These are phyloP conservation scores for Temnothorax longispinosus DNA, from an alignment of 1,140 invertebrate species.

Conservation along the genomic window DNA sequence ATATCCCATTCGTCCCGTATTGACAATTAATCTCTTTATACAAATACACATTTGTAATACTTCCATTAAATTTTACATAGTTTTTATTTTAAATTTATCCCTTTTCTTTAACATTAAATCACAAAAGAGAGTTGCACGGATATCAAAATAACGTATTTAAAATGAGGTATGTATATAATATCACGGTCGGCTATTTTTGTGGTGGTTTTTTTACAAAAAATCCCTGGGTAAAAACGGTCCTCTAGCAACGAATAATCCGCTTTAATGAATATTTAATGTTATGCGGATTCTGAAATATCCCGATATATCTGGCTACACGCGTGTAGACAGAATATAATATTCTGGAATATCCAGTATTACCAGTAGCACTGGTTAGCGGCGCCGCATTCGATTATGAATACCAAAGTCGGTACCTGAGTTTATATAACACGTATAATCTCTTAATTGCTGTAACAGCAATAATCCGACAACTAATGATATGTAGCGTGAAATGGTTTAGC, in stretches of 20 bases:
- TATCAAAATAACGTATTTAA: background rate
- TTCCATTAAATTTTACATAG: background rate
- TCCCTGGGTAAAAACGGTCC: constrained; percentile 17
- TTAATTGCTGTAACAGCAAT: constrained; percentile 65
- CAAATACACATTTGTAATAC: background rate
- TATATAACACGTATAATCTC: constrained; percentile 67
- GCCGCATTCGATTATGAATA: constrained; percentile 66
- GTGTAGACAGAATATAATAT: constrained; percentile 50
- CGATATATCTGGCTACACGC: background rate
- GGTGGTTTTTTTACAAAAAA: background rate
- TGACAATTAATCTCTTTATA: background rate
- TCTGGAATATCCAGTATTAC: constrained; percentile 75
- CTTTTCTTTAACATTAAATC: background rate
- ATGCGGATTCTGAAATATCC: constrained; percentile 30
- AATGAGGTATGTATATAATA: constrained; percentile 23
- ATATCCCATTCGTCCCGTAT: background rate
- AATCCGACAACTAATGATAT: background rate
- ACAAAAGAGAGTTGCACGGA: background rate
- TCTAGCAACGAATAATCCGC: constrained; percentile 30
- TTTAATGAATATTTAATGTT: constrained; percentile 58
- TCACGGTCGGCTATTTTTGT: constrained; percentile 14
- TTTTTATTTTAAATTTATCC: background rate
- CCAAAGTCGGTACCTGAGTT: constrained; percentile 24
- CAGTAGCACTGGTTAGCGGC: constrained; percentile 62
- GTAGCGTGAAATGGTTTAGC: background rate